Conservation (phyloP, 2,888 invertebrate species). For the Beris morrisii region DNA sequence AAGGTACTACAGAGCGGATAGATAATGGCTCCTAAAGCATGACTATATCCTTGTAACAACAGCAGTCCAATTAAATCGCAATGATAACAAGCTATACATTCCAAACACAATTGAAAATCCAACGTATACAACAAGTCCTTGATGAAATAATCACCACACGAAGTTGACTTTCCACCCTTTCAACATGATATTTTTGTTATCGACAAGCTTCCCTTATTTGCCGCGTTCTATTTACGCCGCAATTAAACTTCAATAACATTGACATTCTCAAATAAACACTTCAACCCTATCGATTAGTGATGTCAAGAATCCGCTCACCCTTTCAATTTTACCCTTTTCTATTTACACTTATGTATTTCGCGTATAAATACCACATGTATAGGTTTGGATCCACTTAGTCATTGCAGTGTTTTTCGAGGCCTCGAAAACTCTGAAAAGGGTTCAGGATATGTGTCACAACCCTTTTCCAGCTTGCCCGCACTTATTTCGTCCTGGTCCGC, state of each 20-base stretch:
- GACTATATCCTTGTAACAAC: too few relatives aligned
- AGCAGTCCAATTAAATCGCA: too few relatives aligned
- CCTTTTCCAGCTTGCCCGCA: background rate
- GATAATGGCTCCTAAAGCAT: too few relatives aligned
- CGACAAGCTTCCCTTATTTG: background rate
- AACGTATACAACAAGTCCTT: too few relatives aligned
- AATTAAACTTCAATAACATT: conserved; percentile 16
- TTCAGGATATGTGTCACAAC: background rate
- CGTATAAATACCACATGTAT: background rate
- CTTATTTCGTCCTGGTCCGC: conserved; percentile 7
- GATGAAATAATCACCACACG: background rate
- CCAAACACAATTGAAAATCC: too few relatives aligned
- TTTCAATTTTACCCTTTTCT: conserved; percentile 15
- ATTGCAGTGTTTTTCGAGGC: conserved; percentile 5
- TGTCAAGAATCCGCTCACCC: conserved; percentile 18
- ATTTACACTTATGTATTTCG: conserved; percentile 1
- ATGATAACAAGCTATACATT: too few relatives aligned
- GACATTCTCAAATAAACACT: conserved; percentile 24
- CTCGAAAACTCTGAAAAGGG: conserved; percentile 3
- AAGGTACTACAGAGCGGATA: too few relatives aligned
- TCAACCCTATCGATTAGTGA: conserved; percentile 25
- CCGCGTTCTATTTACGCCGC: background rate
- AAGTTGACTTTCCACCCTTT: conserved; percentile 28
- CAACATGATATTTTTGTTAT: conserved; percentile 25
- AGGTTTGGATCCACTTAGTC: conserved; percentile 16